Conservation (phyloP, 2,888 invertebrate species). For the Cryptocephalus primarius region DNA sequence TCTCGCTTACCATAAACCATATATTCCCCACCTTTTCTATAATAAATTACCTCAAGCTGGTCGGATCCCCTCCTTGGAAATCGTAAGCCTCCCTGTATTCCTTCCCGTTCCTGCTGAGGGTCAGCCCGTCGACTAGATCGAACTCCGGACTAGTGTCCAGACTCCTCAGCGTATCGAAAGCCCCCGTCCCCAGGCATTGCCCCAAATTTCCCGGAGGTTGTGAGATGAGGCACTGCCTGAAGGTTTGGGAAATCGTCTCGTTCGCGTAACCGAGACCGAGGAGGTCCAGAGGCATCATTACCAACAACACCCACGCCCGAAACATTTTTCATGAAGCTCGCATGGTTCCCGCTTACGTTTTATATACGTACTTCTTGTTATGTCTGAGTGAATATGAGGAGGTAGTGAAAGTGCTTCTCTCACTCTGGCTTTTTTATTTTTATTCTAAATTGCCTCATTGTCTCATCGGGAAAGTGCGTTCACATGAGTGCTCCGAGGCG, state of each 20-base stretch:
- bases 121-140: constrained; percentile 52
- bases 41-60: constrained; percentile 52
- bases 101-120: constrained; percentile 52
- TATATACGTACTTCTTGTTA: constrained; percentile 20
- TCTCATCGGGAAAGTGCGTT: constrained; percentile 6
- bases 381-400: constrained; percentile 22
- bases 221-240: constrained; percentile 39
- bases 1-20: too few relatives aligned
- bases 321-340: constrained; percentile 20
- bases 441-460: constrained; percentile 10
- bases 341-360: constrained; percentile 15
- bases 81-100: constrained; percentile 52
- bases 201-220: constrained; percentile 41
- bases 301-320: neutral
- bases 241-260: constrained; percentile 6
- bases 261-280: constrained; percentile 13
- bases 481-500: too few relatives aligned
- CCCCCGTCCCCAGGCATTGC: constrained; percentile 57
- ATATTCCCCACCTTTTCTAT: too few relatives aligned
- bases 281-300: too few relatives aligned
- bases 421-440: constrained; percentile 15
- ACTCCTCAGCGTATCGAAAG: constrained; percentile 51
- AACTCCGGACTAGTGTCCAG: constrained; percentile 57
- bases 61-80: constrained; percentile 61
- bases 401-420: constrained; percentile 25